Percentiles rank a stretch among this genome's conserved stretches.
Conservation (phyloP, 2,888 invertebrate genomes). For the Nebria salina region DNA sequence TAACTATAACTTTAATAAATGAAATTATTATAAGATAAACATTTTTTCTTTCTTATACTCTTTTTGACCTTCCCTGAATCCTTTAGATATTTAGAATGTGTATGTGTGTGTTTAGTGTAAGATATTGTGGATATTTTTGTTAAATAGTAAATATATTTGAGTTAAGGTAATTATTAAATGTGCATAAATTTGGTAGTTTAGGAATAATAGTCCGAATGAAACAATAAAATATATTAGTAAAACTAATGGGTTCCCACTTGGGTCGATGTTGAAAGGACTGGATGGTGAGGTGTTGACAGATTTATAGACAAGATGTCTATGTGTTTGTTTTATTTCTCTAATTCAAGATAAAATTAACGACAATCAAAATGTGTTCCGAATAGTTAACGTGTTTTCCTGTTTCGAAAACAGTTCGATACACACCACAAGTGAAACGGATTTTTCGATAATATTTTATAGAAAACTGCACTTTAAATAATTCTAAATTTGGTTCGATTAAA, state of each 20-base stretch:
- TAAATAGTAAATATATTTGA: too few relatives aligned
- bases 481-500: too few relatives aligned
- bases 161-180: not conserved
- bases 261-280: not conserved
- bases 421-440: not conserved
- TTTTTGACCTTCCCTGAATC: too few relatives aligned
- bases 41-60: too few relatives aligned
- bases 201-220: not conserved
- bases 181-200: not conserved
- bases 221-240: not conserved
- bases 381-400: not conserved
- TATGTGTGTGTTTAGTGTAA: too few relatives aligned
- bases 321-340: not conserved
- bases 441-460: not conserved
- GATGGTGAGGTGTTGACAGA: not conserved
- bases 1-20: too few relatives aligned
- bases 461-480: too few relatives aligned
- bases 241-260: constrained; percentile 14
- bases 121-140: too few relatives aligned
- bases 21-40: too few relatives aligned
- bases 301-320: not conserved
- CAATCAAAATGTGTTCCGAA: constrained; percentile 3
- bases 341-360: constrained; percentile 14
- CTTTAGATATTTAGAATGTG: too few relatives aligned
- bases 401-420: not conserved